Percentiles rank a stretch among this genome's conserved stretches.
Conservation (phyloP, 2,888 invertebrate genomes). For the Cheiracanthium punctorium region DNA sequence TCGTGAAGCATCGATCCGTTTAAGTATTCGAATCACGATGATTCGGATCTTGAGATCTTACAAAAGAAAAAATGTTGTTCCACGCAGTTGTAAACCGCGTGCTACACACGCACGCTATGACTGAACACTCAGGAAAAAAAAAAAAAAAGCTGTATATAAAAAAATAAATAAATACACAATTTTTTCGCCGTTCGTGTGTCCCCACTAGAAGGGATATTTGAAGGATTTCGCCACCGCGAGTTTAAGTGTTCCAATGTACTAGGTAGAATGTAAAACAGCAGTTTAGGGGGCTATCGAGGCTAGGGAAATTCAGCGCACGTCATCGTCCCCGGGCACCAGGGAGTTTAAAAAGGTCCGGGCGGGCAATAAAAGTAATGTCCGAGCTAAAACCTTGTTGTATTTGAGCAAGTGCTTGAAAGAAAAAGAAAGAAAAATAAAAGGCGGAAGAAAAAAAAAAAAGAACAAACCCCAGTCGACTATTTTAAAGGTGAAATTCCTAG, state of each 20-base stretch:
- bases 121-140: background rate
- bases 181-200: background rate
- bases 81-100: conserved; percentile 31
- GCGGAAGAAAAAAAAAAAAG: no score
- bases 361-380: conserved; percentile 10
- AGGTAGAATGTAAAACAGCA: conserved; percentile 28
- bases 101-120: background rate
- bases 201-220: background rate
- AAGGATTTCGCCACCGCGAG: conserved; percentile 29
- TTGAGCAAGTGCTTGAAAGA: background rate
- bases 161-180: no score
- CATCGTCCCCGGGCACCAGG: background rate
- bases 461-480: no score
- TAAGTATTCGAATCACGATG: conserved; percentile 32
- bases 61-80: background rate
- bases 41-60: conserved; percentile 10
- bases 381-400: background rate
- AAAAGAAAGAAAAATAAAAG: background rate
- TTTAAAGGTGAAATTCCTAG: no score
- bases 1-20: background rate
- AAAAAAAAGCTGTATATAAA: background rate
- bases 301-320: background rate
- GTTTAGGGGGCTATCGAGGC: conserved; percentile 6
- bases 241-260: conserved; percentile 37
- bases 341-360: background rate